phyloP scores from a whole-genome alignment of 1,140 invertebrate species.

The Trichomalopsis sarcophagae region DNA sequence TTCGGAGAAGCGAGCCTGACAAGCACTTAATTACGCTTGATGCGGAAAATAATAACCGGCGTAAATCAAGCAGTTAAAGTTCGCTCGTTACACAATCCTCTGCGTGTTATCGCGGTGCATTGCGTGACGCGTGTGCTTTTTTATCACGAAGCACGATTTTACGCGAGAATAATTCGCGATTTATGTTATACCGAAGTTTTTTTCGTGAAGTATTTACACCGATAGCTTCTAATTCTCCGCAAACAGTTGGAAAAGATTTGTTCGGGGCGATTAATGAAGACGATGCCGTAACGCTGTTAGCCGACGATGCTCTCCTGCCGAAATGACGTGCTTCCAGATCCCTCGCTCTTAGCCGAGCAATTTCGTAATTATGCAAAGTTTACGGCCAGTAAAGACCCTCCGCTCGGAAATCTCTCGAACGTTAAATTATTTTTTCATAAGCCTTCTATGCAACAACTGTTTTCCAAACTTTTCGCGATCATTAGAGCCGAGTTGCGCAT shows the following conservation, averaged over 20 bases:
- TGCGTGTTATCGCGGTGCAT: too few relatives aligned
- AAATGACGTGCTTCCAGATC: slow-evolving; percentile 43
- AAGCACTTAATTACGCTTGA: neutral
- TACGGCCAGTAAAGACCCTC: slow-evolving; percentile 53
- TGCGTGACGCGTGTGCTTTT: neutral
- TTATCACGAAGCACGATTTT: neutral
- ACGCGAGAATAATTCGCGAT: neutral
- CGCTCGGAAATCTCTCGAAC: neutral
- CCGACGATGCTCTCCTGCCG: neutral
- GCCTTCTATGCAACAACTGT: too few relatives aligned
- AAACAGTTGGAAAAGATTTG: slow-evolving; percentile 24
- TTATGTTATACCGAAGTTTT: too few relatives aligned
- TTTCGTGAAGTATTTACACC: too few relatives aligned
- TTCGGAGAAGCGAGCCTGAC: too few relatives aligned
- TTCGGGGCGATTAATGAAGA: slow-evolving; percentile 27
- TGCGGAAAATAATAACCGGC: neutral
- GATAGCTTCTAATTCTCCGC: neutral
- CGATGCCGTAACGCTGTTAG: neutral
- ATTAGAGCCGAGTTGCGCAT: neutral
- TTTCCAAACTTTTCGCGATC: neutral
- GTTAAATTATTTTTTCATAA: neutral
- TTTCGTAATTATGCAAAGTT: slow-evolving; percentile 67
- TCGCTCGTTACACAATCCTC: neutral
- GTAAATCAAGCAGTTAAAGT: neutral
- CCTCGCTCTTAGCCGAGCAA: slow-evolving; percentile 44